Percentiles rank a stretch among this genome's conserved stretches.
phyloP scores from a whole-genome alignment of 2,113 vertebrate genomes.

The Passer domesticus region DNA sequence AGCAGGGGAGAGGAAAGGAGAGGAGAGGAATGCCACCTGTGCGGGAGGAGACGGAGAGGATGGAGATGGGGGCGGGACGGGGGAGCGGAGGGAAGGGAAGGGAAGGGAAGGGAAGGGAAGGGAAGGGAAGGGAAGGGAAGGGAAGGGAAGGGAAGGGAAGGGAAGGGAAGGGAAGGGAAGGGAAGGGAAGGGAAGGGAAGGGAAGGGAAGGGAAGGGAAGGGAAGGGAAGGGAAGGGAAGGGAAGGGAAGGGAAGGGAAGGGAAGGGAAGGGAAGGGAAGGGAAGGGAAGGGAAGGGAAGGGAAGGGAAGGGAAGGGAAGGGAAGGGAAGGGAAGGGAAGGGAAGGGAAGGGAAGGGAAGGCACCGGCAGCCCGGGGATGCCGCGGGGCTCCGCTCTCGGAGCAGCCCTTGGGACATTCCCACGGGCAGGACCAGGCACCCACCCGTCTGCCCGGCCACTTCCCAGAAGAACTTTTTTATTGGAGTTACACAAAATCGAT shows the following conservation, averaged over 20 bases:
- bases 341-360: neutral
- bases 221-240: neutral
- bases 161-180: neutral
- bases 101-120: no score
- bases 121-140: no score
- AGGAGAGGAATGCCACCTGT: neutral
- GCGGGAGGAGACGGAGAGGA: neutral
- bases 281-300: no score
- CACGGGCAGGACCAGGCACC: rapidly evolving
- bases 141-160: neutral
- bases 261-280: neutral
- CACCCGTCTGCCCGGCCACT: rapidly evolving
- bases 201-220: neutral
- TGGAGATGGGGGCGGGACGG: neutral
- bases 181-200: neutral
- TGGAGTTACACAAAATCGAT: rapidly evolving
- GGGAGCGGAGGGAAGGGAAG: neutral
- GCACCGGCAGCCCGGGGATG: neutral
- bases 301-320: no score
- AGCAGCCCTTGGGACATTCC: no score
- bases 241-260: no score
- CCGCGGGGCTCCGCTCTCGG: rapidly evolving
- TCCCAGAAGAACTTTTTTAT: neutral
- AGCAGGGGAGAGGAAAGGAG: neutral
- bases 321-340: no score